A percentile compares a stretch with the other conserved stretches of the same genome.
Evolutionary conservation across 2,113 vertebrate genomes (phyloP).

Genomic region (Megaleporinus macrocephalus): DNA sequence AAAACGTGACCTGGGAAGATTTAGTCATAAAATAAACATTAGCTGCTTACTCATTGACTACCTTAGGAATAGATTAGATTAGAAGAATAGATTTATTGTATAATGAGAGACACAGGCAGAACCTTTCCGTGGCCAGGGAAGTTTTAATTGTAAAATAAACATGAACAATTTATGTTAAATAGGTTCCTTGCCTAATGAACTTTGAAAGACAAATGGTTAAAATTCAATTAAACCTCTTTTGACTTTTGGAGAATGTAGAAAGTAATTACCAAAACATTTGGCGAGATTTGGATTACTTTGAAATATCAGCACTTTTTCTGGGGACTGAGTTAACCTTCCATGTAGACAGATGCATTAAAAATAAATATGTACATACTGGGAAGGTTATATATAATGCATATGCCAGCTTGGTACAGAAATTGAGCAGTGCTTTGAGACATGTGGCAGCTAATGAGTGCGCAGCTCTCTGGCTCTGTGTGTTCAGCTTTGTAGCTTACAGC

Average conservation of each 20-base stretch:
- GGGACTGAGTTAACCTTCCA: conserved; percentile 26
- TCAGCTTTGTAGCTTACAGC: conserved; percentile 45
- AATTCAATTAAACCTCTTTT: conserved; percentile 27
- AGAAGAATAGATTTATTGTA: conserved; percentile 16
- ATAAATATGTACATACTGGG: conserved; percentile 40
- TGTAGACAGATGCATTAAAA: conserved; percentile 35
- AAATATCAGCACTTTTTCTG: conserved; percentile 34
- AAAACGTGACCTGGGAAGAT: conserved; percentile 6
- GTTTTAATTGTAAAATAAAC: conserved; percentile 34
- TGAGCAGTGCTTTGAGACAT: conserved; percentile 39
- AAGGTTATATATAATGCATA: conserved; percentile 47
- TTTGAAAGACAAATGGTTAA: conserved; percentile 33
- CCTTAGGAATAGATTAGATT: conserved; percentile 23
- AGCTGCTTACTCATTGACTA: conserved; percentile 22
- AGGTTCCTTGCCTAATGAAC: conserved; percentile 33
- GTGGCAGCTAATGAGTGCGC: conserved; percentile 52
- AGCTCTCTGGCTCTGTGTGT: conserved; percentile 56
- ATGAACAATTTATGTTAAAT: conserved; percentile 37
- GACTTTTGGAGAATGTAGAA: background rate
- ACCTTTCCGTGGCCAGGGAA: conserved; percentile 7
- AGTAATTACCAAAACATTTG: conserved; percentile 42
- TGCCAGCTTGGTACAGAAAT: conserved; percentile 50
- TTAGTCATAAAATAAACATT: conserved; percentile 30
- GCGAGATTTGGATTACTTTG: conserved; percentile 25
- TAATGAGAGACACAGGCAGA: background rate